phyloP scores from a whole-genome alignment of 2,888 invertebrate species.

The Ariolimax columbianus region DNA sequence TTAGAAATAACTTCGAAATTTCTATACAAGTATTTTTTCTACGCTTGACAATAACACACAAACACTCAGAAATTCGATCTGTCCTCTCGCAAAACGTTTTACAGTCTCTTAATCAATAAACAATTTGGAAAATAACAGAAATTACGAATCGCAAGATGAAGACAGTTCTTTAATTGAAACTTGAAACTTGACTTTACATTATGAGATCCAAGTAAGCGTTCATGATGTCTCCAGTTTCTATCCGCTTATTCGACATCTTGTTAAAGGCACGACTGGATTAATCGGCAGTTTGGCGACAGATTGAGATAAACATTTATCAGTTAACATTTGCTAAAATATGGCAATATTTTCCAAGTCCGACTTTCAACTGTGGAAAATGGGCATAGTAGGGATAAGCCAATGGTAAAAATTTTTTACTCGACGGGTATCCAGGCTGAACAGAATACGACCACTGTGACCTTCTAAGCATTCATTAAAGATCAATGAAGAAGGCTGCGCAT shows the following conservation, averaged over 20 bases:
- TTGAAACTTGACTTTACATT: background rate
- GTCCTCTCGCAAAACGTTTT: background rate
- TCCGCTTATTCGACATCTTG: background rate
- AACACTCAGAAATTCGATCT: background rate
- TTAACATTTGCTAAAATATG: too few relatives aligned
- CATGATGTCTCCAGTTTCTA: background rate
- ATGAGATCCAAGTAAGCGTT: background rate
- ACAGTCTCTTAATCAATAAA: slow-evolving; percentile 9
- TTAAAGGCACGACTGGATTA: background rate
- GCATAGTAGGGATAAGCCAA: too few relatives aligned
- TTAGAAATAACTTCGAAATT: too few relatives aligned
- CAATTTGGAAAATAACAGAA: background rate
- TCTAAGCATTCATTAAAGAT: too few relatives aligned
- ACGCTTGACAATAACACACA: background rate
- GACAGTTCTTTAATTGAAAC: slow-evolving; percentile 25
- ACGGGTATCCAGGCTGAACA: too few relatives aligned
- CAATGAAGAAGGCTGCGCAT: too few relatives aligned
- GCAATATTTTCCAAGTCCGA: too few relatives aligned
- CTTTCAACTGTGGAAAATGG: too few relatives aligned
- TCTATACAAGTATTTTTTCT: background rate
- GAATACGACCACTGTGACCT: too few relatives aligned
- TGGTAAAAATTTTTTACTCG: too few relatives aligned
- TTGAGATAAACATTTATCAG: too few relatives aligned
- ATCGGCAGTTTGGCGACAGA: background rate
- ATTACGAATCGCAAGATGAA: background rate